phyloP scores from a whole-genome alignment of 2,888 invertebrate species.

The Stegophylla sp. region DNA sequence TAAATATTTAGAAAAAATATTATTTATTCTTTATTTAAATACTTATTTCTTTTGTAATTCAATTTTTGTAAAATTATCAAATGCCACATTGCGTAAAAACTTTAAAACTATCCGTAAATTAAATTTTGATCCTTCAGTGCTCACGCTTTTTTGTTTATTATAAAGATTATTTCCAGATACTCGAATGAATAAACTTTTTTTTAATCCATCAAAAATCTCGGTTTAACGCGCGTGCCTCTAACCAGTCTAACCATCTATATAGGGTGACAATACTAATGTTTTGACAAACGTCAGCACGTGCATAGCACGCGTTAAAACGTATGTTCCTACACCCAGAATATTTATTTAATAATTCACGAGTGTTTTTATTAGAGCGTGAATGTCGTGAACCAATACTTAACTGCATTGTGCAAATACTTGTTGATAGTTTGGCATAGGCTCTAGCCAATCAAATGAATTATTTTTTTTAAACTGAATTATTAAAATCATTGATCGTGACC shows the following conservation, averaged over 20 bases:
- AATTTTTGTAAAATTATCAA: background rate
- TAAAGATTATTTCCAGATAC: background rate
- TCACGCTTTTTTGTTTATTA: background rate
- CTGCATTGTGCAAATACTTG: constrained; percentile 38
- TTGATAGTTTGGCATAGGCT: constrained; percentile 10
- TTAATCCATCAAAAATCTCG: constrained; percentile 34
- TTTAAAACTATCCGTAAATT: background rate
- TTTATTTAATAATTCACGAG: constrained; percentile 51
- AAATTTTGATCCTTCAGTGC: background rate
- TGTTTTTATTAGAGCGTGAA: constrained; percentile 41
- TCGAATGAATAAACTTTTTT: constrained; percentile 22
- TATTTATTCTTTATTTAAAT: background rate
- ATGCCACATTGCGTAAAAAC: background rate
- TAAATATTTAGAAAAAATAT: too few relatives aligned
- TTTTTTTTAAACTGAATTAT: constrained; percentile 42
- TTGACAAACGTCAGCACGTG: constrained; percentile 46
- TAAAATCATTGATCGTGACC: constrained; percentile 15
- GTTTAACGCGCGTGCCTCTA: constrained; percentile 29
- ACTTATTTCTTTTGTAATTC: background rate
- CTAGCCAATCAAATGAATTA: constrained; percentile 45
- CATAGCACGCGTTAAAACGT: constrained; percentile 42
- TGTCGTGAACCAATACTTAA: constrained; percentile 22
- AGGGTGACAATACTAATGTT: constrained; percentile 46
- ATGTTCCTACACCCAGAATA: constrained; percentile 37
- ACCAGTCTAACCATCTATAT: background rate